Evolutionary conservation across 2,113 vertebrate species (phyloP).

Genomic region (Heliornis fulica): DNA sequence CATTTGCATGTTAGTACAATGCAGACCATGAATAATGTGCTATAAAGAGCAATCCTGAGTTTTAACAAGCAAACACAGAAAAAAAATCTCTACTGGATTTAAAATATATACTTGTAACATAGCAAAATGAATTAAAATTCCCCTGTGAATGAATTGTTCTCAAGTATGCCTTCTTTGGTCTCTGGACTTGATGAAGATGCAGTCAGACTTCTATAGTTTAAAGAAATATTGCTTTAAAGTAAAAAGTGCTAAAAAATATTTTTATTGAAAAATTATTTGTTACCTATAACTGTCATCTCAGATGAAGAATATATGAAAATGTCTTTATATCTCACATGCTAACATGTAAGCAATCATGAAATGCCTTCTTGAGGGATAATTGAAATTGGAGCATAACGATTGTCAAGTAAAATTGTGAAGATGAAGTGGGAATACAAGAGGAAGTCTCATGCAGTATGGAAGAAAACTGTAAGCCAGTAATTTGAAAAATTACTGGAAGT

Average conservation of each 20-base stretch:
- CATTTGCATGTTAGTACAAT: background rate
- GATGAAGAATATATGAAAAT: background rate
- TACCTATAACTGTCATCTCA: background rate
- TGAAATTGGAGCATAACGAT: background rate
- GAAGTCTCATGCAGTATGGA: background rate
- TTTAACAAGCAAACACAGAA: background rate
- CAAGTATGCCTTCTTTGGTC: background rate
- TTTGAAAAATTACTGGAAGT: background rate
- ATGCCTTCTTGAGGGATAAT: background rate
- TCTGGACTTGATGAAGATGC: background rate
- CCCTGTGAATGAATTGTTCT: background rate
- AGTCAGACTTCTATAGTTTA: background rate
- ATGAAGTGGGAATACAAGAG: background rate
- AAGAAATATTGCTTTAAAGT: background rate
- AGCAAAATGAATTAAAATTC: background rate
- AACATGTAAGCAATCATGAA: background rate
- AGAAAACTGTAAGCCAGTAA: background rate
- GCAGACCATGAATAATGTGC: background rate
- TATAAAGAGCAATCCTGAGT: background rate
- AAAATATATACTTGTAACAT: background rate
- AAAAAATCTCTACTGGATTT: background rate
- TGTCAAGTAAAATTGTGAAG: background rate
- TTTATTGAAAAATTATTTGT: background rate
- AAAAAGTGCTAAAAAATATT: background rate
- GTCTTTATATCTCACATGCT: background rate